Conservation (phyloP, 2,888 invertebrate genomes). For the Cheilosia soror region DNA sequence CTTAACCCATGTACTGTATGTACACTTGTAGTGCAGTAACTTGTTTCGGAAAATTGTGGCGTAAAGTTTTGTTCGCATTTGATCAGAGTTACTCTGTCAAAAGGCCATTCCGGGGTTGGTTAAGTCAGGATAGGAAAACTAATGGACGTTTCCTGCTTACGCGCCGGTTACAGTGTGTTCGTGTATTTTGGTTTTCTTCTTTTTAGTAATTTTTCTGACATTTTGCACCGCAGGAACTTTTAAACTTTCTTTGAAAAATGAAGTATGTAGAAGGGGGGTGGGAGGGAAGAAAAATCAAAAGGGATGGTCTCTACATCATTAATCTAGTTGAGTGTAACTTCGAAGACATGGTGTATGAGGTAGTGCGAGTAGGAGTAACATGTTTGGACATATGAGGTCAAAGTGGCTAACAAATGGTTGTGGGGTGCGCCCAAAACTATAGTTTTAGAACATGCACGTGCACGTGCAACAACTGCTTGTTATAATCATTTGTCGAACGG, state of each 20-base stretch:
- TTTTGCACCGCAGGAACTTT: conserved; percentile 67
- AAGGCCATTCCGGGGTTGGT: conserved; percentile 62
- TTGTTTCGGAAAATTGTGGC: conserved; percentile 32
- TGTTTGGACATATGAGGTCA: conserved; percentile 71
- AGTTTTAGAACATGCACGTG: conserved; percentile 51
- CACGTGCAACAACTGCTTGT: conserved; percentile 68
- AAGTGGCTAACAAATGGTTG: conserved; percentile 66
- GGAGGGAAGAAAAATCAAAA: conserved; percentile 9
- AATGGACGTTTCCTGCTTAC: conserved; percentile 47
- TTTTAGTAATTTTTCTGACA: conserved; percentile 63
- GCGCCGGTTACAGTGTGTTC: background rate
- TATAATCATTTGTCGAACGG: conserved; percentile 67
- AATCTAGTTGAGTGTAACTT: conserved; percentile 60
- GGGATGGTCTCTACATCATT: conserved; percentile 51
- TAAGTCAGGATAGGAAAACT: conserved; percentile 68
- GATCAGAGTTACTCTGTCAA: conserved; percentile 70
- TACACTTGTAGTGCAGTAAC: conserved; percentile 18
- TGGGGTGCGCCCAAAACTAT: conserved; percentile 62
- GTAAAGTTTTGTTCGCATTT: conserved; percentile 58
- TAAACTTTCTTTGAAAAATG: conserved; percentile 64
- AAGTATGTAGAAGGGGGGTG: background rate
- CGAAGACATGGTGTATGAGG: background rate
- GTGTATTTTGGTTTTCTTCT: conserved; percentile 31
- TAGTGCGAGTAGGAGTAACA: conserved; percentile 12
- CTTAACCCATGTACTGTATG: conserved; percentile 28